Evolutionary conservation across 2,888 invertebrate species (phyloP).

Genomic region (Machimus atricapillus): DNA sequence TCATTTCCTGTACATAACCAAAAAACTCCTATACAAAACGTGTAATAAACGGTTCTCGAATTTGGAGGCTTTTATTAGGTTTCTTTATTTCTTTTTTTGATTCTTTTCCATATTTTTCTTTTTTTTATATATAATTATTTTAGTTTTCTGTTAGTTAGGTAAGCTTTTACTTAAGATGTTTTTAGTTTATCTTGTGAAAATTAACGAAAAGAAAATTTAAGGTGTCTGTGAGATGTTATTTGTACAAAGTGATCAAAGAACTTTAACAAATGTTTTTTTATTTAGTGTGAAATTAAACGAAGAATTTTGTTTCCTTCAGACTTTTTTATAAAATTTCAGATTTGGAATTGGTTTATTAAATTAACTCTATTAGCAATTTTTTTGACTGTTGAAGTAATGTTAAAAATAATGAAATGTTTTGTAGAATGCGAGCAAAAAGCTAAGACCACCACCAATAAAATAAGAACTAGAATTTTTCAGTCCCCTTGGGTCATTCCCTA

Average conservation of each 20-base stretch:
- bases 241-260: constrained; percentile 25
- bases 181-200: background rate
- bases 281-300: background rate
- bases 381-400: background rate
- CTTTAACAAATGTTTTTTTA: constrained; percentile 10
- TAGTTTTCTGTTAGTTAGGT: background rate
- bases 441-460: background rate
- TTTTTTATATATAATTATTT: constrained; percentile 6
- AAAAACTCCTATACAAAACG: constrained; percentile 95
- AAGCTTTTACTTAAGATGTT: background rate
- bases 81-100: background rate
- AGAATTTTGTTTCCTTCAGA: background rate
- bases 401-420: background rate
- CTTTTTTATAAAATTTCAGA: background rate
- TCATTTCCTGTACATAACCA: constrained; percentile 97
- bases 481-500: too few relatives aligned
- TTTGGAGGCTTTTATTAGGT: constrained; percentile 52
- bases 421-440: background rate
- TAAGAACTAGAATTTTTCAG: background rate
- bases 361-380: background rate
- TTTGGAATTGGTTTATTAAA: background rate
- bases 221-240: background rate
- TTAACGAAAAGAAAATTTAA: background rate
- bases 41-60: constrained; percentile 64
- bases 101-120: background rate